Evolutionary conservation across 2,113 vertebrate genomes (phyloP).

Genomic region (Sylvilagus bachmani): DNA sequence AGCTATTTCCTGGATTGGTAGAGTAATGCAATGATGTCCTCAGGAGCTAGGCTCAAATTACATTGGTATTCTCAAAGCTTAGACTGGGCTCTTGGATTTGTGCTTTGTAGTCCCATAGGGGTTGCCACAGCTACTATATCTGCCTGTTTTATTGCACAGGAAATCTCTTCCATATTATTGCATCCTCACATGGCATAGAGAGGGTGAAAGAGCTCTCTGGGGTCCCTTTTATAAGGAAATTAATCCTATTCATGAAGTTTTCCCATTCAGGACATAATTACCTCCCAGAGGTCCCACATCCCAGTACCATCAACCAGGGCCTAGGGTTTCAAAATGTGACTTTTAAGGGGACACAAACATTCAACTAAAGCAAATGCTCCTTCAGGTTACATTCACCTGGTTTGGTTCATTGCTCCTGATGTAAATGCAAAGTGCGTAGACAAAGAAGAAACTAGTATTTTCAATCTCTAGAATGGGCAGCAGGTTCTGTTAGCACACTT

Average conservation of each 20-base stretch:
- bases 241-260: not conserved
- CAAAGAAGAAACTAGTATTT: slow-evolving; percentile 21
- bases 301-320: not conserved
- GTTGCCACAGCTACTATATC: not conserved
- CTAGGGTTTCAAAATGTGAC: not conserved
- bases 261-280: not conserved
- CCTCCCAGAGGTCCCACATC: not conserved
- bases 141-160: not conserved
- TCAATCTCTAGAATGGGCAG: not conserved
- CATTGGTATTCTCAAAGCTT: not conserved
- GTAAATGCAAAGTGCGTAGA: not conserved
- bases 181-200: not conserved
- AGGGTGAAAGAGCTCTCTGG: not conserved
- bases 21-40: too few relatives aligned
- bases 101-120: not conserved
- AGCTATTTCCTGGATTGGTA: not conserved
- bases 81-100: not conserved
- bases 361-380: not conserved
- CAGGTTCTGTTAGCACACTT: not conserved
- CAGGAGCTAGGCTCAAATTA: not conserved
- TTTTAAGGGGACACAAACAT: not conserved
- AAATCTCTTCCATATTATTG: not conserved
- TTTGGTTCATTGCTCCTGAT: not conserved
- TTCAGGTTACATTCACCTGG: not conserved
- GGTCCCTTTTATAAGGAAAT: not conserved